These are phyloP conservation scores for Megalops atlanticus DNA, from an alignment of 2,113 vertebrate species.

Conservation along the genomic window DNA sequence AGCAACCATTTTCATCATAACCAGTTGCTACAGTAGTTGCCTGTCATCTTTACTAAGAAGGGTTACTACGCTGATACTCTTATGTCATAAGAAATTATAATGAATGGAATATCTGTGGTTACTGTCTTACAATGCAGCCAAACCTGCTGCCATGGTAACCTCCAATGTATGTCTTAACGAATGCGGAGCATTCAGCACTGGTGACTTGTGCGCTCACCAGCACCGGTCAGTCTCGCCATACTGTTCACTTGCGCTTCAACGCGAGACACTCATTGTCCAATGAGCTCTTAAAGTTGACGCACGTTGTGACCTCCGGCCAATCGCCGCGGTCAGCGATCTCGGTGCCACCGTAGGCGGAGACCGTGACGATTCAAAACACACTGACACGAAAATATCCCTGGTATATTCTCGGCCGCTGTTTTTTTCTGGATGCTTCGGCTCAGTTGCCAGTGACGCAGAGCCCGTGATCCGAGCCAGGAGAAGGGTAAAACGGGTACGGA, in stretches of 20 bases:
- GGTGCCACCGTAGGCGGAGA: not conserved
- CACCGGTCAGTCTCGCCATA: not conserved
- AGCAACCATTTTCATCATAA: too few species aligned
- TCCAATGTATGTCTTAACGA: not conserved
- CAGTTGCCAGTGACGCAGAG: not conserved
- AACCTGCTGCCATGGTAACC: too few species aligned
- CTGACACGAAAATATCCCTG: slow-evolving; percentile 6
- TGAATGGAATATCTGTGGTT: too few species aligned
- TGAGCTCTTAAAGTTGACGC: not conserved
- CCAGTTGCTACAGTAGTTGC: too few species aligned
- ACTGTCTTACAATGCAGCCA: too few species aligned
- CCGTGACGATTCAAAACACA: slow-evolving; percentile 4
- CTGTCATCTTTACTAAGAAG: too few species aligned
- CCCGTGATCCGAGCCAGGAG: not conserved
- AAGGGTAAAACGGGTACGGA: not conserved
- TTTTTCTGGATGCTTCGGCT: not conserved
- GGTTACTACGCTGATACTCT: too few species aligned
- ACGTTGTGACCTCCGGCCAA: not conserved
- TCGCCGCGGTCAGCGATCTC: not conserved
- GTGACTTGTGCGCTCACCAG: not conserved
- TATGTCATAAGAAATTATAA: too few species aligned
- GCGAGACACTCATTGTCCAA: not conserved
- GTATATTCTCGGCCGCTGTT: not conserved
- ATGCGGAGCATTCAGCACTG: not conserved
- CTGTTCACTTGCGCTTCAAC: not conserved